Evolutionary conservation across 1,140 invertebrate species (phyloP).

Genomic region (Leguminivora glycinivorella): DNA sequence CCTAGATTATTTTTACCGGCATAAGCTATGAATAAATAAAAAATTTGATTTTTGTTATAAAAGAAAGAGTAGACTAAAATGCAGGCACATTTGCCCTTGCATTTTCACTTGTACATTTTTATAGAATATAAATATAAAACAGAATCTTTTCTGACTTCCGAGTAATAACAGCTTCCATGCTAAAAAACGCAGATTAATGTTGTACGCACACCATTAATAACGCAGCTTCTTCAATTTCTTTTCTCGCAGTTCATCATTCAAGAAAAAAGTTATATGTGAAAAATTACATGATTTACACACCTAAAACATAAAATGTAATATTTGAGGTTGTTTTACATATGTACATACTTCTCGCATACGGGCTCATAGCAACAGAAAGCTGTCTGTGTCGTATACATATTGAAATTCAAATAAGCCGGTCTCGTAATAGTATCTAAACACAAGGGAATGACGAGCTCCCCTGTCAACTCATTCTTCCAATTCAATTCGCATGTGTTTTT

Average conservation of each 20-base stretch:
- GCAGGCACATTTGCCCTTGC: too few relatives aligned
- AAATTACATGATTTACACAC: background rate
- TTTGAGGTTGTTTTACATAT: too few relatives aligned
- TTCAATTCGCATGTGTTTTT: conserved; percentile 12
- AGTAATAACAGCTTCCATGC: background rate
- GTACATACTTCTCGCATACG: background rate
- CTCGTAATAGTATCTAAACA: conserved; percentile 16
- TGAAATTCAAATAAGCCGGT: conserved; percentile 27
- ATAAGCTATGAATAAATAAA: too few relatives aligned
- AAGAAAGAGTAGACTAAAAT: too few relatives aligned
- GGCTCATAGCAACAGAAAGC: conserved; percentile 2
- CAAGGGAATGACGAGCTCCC: conserved; percentile 17
- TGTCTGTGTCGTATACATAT: background rate
- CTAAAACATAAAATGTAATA: too few relatives aligned
- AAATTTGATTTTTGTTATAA: too few relatives aligned
- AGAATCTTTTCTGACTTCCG: background rate
- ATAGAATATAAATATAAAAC: background rate
- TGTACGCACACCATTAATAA: conserved; percentile 22
- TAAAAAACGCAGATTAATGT: conserved; percentile 21
- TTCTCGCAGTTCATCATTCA: conserved; percentile 4
- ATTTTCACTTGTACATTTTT: background rate
- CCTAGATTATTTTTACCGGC: too few relatives aligned
- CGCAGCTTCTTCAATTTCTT: conserved; percentile 7
- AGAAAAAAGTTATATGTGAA: background rate
- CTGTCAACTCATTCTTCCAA: conserved; percentile 9